A percentile compares a stretch with the other conserved stretches of the same genome.
These are phyloP conservation scores for Prunella himalayana DNA, from an alignment of 2,113 vertebrate genomes.

Conservation along the genomic window DNA sequence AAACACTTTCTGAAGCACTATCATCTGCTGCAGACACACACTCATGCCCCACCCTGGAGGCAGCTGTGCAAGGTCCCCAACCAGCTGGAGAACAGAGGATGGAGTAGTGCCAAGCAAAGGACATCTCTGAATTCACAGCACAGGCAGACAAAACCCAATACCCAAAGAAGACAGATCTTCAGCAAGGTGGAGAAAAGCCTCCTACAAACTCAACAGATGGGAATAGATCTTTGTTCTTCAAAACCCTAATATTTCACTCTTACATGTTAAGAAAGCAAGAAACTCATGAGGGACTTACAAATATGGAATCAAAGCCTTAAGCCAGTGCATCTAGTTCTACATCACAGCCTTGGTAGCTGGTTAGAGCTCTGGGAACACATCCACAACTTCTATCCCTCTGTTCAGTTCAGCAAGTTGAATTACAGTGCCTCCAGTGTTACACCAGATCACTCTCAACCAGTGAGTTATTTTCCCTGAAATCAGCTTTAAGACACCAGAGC, in stretches of 20 bases:
- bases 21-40: not conserved
- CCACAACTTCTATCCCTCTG: not conserved
- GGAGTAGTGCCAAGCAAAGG: not conserved
- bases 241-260: not conserved
- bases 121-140: not conserved
- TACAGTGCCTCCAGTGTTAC: not conserved
- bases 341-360: accelerated
- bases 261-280: not conserved
- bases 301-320: not conserved
- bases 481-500: not conserved
- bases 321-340: not conserved
- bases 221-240: not conserved
- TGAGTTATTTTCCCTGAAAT: not conserved
- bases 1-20: not conserved
- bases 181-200: not conserved
- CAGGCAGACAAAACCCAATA: not conserved
- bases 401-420: not conserved
- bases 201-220: not conserved
- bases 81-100: not conserved
- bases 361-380: not conserved
- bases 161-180: not conserved
- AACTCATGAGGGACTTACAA: not conserved
- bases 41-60: not conserved
- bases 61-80: not conserved
- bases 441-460: not conserved